Evolutionary conservation across 30 jellyfish, hydroid and myxozoan species (phyloP).

Genomic region (Nemopilema nomurai): DNA sequence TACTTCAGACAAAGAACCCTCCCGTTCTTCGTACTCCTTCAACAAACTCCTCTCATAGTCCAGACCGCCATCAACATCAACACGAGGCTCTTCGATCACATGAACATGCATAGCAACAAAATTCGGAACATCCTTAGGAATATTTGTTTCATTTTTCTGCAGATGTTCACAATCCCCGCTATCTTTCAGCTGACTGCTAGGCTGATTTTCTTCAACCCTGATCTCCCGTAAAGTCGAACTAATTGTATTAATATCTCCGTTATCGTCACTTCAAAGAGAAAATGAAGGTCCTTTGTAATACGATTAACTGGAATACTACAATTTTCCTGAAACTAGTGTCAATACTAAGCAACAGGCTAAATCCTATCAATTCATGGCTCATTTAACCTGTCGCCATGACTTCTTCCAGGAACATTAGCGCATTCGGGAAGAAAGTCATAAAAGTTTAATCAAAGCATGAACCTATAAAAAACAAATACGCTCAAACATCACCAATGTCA

Average conservation of each 20-base stretch:
- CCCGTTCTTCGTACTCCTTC: conserved; percentile 43
- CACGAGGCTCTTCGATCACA: conserved; percentile 37
- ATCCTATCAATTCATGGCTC: not conserved
- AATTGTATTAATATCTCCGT: not conserved
- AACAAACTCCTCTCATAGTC: conserved; percentile 13
- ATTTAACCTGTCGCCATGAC: too few species aligned
- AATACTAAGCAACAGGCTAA: too few species aligned
- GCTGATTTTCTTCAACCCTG: not conserved
- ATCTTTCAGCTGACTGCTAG: not conserved
- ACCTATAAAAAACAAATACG: too few species aligned
- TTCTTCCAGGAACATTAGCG: not conserved
- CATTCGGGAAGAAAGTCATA: too few species aligned
- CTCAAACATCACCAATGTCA: too few species aligned
- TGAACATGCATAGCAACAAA: conserved; percentile 21
- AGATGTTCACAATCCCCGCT: not conserved
- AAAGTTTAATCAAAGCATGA: too few species aligned
- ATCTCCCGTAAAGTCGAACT: not conserved
- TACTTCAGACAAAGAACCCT: conserved; percentile 13
- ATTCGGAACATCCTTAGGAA: conserved; percentile 2
- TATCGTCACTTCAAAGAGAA: not conserved
- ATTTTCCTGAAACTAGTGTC: too few species aligned
- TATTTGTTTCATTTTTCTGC: not conserved
- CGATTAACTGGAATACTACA: too few species aligned
- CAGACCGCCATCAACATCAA: not conserved
- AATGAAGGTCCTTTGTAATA: too few species aligned